Base-by-base conservation (phyloP, 2,797 vertebrate genomes). In the Pipistrellus pipistrellus region DNA sequence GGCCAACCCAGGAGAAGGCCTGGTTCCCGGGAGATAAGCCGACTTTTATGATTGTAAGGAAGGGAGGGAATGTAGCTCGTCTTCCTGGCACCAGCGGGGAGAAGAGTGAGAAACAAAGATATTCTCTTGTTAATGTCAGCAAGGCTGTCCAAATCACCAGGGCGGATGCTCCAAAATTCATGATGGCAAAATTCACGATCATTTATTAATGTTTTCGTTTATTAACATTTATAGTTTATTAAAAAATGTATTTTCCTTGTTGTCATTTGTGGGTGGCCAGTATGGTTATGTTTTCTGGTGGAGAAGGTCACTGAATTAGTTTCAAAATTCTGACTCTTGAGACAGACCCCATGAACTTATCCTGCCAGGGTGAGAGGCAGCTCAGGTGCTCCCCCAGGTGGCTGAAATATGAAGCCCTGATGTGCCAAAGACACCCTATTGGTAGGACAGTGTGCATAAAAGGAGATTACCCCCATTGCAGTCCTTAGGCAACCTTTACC, bases 11-110 rank as follows among this genome's bases (percentile, higher is more conserved):
- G 41, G 64, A 91, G 89, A 64, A 86, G 51, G 55, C 66, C 87
- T 92, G 86, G 92, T 95, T 96, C 95, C 93, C 93, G 94, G 85
- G 88, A 97, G 96, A 96, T 95, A 95, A 96, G 84, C 88, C 21
- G 32, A 55, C 10, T 68, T 95, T 95, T 89, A 41, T 73, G 80
- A 87, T 59, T 83, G 27, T 30, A 75, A 95, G 95, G 95, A 96
- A 97, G 92, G 96, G 72, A 96, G 88, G 85, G 76, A 94, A 77
- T n/a, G 35, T 48, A 71, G 72, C 55, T 80, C 12, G 44, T 35
- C 59, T 97, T 95, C 80, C 91, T 96, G 96, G 92, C 86, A 95
- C 88, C 76, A 73, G 41, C 86, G 3, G 8, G 46, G 44, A 27
- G 66, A 94, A 81, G 59, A 73, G 68, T 90, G 64, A 96, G 68